Base-by-base conservation (phyloP, 1,140 invertebrate genomes). In the Sarcophaga peregrina region DNA sequence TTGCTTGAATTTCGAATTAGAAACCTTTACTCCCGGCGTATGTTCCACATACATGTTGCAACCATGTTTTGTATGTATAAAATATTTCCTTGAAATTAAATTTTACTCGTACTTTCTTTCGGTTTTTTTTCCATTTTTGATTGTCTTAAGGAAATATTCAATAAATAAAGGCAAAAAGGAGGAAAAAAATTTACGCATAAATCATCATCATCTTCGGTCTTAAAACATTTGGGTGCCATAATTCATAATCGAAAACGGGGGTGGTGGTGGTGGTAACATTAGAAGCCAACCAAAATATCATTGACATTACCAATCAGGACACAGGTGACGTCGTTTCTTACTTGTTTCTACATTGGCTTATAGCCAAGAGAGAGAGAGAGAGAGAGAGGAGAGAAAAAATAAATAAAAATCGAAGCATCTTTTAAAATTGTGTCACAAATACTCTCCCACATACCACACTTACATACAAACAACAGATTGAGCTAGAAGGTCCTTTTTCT, bases 351-450 rank as follows among this genome's bases (percentile, higher is more conserved):
- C 75, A n/a, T n/a, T n/a, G 7, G 17, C 47, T 48, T 13, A 75
- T n/a, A 75, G 17, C 25, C 50, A 20, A n/a, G n/a, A 37, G 25
- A 37, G 25, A 37, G n/a, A 37, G 25, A 37, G 25, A 37, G 25
- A 37, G n/a, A 37, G 25, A 37, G 25, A 37, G 25, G 25, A 4
- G 25, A 48, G 15, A 68, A n/a, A n/a, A n/a, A n/a, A n/a, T n/a
- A 54, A 37, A 15, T 15, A 62, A 72, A 46, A 46, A 20, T 58
- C 25, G 13, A 78, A 78, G 75, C 47, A 78, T 50, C 50, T 82
- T 82, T 82, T 82, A 50, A 82, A 82, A 82, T 82, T 74, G 81
- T 82, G 81, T 82, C 81, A 82, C 20, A 82, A 48, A 15, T 45
- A 68, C 52, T 37, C 80, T 54, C 50, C 54, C 50, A 81, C 11